Percentiles rank a stretch among this genome's conserved stretches.
Evolutionary conservation across 1,140 invertebrate genomes (phyloP).

Genomic region (Capitella teleta): DNA sequence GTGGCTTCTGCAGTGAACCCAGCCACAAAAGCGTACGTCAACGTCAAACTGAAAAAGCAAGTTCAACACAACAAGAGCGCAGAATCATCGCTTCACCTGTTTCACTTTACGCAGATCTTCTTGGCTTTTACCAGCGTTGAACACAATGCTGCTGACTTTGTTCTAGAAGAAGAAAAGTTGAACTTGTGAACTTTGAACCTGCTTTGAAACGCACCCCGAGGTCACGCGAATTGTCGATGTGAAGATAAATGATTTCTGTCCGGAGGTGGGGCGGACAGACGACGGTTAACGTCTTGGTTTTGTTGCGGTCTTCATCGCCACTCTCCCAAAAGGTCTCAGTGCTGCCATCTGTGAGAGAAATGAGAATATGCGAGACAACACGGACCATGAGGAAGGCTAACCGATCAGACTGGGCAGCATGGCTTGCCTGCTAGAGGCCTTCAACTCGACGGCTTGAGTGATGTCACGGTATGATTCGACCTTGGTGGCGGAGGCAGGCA

Average conservation of each 20-base stretch:
- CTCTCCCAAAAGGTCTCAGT: conserved; percentile 99
- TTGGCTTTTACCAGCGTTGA: conserved; percentile 63
- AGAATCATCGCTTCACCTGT: conserved; percentile 15
- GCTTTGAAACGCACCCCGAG: conserved; percentile 71
- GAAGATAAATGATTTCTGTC: conserved; percentile 64
- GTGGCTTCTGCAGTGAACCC: too few species aligned
- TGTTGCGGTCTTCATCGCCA: conserved; percentile 86
- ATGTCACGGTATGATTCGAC: conserved; percentile 62
- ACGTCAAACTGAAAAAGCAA: conserved; percentile 61
- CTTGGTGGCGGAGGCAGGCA: neutral
- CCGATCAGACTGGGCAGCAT: conserved; percentile 78
- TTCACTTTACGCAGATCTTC: conserved; percentile 60
- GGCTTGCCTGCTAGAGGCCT: conserved; percentile 80
- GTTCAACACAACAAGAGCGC: neutral
- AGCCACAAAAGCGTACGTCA: conserved; percentile 50
- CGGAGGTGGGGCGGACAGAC: conserved; percentile 35
- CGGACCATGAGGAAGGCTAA: too few species aligned
- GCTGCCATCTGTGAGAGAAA: conserved; percentile 60
- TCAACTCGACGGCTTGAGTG: conserved; percentile 63
- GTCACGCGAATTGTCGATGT: conserved; percentile 87
- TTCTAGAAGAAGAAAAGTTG: conserved; percentile 54
- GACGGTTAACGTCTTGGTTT: conserved; percentile 55
- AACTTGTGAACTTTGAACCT: too few species aligned
- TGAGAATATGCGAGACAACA: too few species aligned
- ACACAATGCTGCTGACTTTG: conserved; percentile 71